These are phyloP conservation scores for Drosophila ogumai DNA, from an alignment of 1,140 invertebrate genomes.

Conservation along the genomic window DNA sequence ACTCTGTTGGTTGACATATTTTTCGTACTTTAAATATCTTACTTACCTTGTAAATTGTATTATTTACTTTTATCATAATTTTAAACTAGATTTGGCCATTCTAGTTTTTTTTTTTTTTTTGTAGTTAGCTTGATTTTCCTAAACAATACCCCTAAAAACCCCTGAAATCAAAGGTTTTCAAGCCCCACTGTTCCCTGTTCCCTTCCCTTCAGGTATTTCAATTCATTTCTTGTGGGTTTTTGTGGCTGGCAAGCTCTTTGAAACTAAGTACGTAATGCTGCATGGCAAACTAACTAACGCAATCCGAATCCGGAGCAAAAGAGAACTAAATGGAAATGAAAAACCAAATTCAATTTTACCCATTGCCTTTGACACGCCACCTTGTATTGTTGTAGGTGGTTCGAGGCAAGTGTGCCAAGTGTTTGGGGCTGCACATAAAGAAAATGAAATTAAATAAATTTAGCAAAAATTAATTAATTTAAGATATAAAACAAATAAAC, in stretches of 20 bases:
- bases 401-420: slow-evolving; percentile 70
- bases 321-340: slow-evolving; percentile 61
- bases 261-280: slow-evolving; percentile 52
- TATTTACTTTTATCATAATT: background rate
- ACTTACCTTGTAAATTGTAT: background rate
- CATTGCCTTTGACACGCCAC: slow-evolving; percentile 63
- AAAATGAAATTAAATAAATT: background rate
- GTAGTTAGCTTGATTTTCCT: background rate
- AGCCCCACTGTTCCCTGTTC: background rate
- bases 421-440: slow-evolving; percentile 33
- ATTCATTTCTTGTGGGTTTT: slow-evolving; percentile 19
- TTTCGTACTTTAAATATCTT: background rate
- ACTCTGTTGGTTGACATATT: background rate
- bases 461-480: no score
- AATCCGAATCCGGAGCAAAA: slow-evolving; percentile 32
- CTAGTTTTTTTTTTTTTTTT: background rate
- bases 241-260: slow-evolving; percentile 39
- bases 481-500: no score
- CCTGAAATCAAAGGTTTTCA: background rate
- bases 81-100: no score
- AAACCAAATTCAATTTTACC: slow-evolving; percentile 72
- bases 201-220: slow-evolving; percentile 3
- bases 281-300: slow-evolving; percentile 52
- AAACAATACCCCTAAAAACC: slow-evolving; percentile 13
- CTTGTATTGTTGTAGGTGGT: background rate